phyloP scores from a whole-genome alignment of 2,113 vertebrate genomes.

The Ciconia stormi region DNA sequence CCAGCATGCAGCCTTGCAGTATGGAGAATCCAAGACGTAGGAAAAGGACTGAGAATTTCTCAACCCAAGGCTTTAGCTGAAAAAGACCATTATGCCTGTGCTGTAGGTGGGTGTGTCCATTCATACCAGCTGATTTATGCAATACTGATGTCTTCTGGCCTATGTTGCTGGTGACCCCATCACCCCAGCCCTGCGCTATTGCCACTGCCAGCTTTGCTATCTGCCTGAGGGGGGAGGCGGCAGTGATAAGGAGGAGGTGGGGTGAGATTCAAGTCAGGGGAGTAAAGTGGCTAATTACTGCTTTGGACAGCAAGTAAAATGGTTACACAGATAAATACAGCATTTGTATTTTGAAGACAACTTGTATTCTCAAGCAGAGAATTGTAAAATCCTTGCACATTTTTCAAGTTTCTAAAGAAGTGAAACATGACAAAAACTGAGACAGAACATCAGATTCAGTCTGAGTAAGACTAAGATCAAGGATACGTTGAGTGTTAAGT shows the following conservation, averaged over 20 bases:
- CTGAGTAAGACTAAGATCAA: background rate
- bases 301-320: background rate
- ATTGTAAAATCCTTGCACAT: background rate
- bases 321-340: background rate
- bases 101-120: background rate
- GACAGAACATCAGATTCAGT: background rate
- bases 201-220: background rate
- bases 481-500: background rate
- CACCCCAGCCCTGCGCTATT: accelerated
- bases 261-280: background rate
- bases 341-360: background rate
- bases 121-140: background rate
- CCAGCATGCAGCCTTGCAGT: accelerated
- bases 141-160: background rate
- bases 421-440: background rate
- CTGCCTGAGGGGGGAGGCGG: background rate
- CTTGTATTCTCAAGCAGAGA: background rate
- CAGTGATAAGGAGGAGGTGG: background rate
- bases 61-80: background rate
- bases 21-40: accelerated
- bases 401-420: background rate
- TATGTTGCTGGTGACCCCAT: background rate
- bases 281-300: background rate
- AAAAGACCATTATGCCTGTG: background rate
- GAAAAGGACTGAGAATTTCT: background rate